Evolutionary conservation across 2,797 vertebrate species (phyloP).

Genomic region (Sebastes miniatus): DNA sequence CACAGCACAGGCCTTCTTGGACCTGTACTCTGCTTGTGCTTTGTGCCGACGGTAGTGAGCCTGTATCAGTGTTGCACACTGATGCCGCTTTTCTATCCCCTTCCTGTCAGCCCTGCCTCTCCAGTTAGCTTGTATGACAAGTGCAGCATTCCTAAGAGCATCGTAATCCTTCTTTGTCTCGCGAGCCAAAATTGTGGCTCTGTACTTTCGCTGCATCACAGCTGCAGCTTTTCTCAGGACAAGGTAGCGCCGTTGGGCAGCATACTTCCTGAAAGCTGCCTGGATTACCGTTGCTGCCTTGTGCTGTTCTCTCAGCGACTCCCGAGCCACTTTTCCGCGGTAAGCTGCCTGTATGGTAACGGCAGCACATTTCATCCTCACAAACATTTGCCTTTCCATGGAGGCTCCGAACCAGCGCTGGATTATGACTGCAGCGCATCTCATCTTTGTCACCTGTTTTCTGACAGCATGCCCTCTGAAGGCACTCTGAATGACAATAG

Average conservation of each 20-base stretch:
- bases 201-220: constrained; percentile 81
- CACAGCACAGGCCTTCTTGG: constrained; percentile 70
- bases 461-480: constrained; percentile 80
- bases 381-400: constrained; percentile 67
- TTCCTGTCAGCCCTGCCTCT: constrained; percentile 79
- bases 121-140: constrained; percentile 86
- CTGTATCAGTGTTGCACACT: constrained; percentile 84
- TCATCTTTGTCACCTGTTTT: constrained; percentile 59
- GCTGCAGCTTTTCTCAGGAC: constrained; percentile 63
- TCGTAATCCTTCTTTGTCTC: constrained; percentile 68
- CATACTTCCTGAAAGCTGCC: constrained; percentile 78
- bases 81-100: constrained; percentile 60
- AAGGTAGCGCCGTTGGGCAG: constrained; percentile 70
- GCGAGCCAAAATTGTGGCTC: constrained; percentile 74
- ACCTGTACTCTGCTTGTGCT: constrained; percentile 70
- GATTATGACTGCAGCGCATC: constrained; percentile 76
- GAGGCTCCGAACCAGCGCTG: constrained; percentile 87
- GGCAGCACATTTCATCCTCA: constrained; percentile 74
- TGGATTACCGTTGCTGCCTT: constrained; percentile 85
- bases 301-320: constrained; percentile 59
- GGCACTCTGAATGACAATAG: constrained; percentile 85
- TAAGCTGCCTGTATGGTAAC: constrained; percentile 84
- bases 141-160: constrained; percentile 52
- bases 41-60: constrained; percentile 80
- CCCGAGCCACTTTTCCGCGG: constrained; percentile 80